Base-by-base conservation (phyloP, 2,113 vertebrate species). In the Asarcornis scutulata region DNA sequence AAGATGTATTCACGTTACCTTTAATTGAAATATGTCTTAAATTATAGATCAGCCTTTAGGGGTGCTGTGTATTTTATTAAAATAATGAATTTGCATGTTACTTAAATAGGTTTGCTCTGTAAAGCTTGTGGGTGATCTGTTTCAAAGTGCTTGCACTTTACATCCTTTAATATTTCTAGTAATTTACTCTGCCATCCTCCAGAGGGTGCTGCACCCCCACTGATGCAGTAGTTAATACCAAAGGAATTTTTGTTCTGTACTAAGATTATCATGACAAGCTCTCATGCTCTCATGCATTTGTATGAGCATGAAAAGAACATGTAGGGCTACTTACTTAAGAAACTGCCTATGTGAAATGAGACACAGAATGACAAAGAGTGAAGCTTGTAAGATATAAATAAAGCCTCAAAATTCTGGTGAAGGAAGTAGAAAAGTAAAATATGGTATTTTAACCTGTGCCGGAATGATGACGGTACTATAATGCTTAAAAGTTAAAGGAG, bases 201-300 rank as follows among this genome's bases (percentile, higher is more conserved):
- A 96, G 96, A 97, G 96, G 96, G 93, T 86, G 87, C 93, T 92
- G 86, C 73, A 42, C 27, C 69, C 83, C 62, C 76, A 12, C 40
- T 17, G 48, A 95, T 96, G 83, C 42, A 8, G 0, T 11, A 4
- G 25, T 29, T 77, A 17, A 55, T 44, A 6, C 64, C 52, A 8
- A 11, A 81, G 56, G 52, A 66, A 56, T 40, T 85, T 1, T 0
- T 40, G 36, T 46, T 44, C 67, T 52, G 6, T 21, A 38, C 79
- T 46, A 1, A 79, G 69, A 50, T 74, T 56, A 42, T 88, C 10
- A 2, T 50, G 78, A n/a, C 72, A 63, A 59, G 76, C 68, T 17
- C 2, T 58, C 29, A 38, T 72, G 76, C 68, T 17, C 2, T 58
- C 29, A 38, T 72, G 60, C 13, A 1, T 81, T 83, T 78, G 29